Evolutionary conservation across 1,140 invertebrate species (phyloP).

Genomic region (Rhynchophorus ferrugineus): DNA sequence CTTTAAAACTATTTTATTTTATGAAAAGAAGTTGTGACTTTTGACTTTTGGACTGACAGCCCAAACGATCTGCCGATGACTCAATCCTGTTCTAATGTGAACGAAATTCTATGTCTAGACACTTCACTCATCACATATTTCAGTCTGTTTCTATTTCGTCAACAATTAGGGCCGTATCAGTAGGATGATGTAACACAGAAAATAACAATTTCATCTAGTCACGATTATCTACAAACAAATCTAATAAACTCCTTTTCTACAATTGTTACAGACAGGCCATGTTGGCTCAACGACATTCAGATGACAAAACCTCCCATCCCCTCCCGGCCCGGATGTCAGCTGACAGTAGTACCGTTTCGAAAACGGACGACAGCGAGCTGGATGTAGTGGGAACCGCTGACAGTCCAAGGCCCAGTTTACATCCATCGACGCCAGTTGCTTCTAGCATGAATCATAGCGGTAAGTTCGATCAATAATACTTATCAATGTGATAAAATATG

Average conservation of each 20-base stretch:
- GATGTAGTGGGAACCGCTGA: slow-evolving; percentile 79
- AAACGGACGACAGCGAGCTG: slow-evolving; percentile 76
- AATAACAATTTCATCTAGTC: no score
- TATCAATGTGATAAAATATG: no score
- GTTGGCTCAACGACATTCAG: slow-evolving; percentile 58
- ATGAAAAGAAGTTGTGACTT: no score
- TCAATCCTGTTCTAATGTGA: no score
- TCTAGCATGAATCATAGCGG: slow-evolving; percentile 36
- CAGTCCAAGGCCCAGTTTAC: slow-evolving; percentile 54
- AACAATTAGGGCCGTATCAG: no score
- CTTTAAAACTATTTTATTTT: no score
- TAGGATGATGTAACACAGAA: no score
- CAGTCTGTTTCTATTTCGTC: no score
- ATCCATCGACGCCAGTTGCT: slow-evolving; percentile 31
- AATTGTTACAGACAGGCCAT: slow-evolving; percentile 68
- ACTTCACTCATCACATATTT: no score
- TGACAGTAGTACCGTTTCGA: slow-evolving; percentile 43
- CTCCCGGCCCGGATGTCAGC: slow-evolving; percentile 40
- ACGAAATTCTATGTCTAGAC: no score
- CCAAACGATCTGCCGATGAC: no score
- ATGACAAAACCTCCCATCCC: slow-evolving; percentile 43
- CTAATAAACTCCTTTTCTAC: slow-evolving; percentile 26
- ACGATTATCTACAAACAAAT: slow-evolving; percentile 14
- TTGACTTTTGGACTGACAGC: no score
- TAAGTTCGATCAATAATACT: slow-evolving; percentile 21